These are phyloP conservation scores for Tenthredo notha DNA, from an alignment of 2,888 invertebrate genomes.

Conservation along the genomic window DNA sequence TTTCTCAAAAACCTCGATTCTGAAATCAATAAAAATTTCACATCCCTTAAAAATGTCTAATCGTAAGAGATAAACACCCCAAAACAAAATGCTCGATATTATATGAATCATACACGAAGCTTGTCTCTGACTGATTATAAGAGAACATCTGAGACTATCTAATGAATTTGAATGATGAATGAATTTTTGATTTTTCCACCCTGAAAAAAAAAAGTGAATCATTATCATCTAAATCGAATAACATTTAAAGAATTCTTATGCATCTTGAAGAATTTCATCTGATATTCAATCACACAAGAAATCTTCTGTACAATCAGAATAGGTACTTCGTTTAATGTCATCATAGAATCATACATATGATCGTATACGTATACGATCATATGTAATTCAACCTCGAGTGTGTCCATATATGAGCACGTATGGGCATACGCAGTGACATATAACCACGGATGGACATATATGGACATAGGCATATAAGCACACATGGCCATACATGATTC, in stretches of 20 bases:
- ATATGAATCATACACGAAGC: not conserved
- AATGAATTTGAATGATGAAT: not conserved
- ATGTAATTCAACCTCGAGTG: slow-evolving; percentile 5
- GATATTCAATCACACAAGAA: not conserved
- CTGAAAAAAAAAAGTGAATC: no score
- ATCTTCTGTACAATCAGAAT: not conserved
- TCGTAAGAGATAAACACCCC: not conserved
- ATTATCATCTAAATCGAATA: not conserved
- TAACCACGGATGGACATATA: not conserved
- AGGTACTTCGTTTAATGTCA: not conserved
- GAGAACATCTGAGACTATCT: not conserved
- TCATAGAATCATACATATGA: not conserved
- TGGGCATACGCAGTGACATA: not conserved
- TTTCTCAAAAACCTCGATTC: not conserved
- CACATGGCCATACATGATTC: slow-evolving; percentile 8
- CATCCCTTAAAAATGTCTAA: not conserved
- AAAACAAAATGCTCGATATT: not conserved
- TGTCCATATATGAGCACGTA: slow-evolving; percentile 7
- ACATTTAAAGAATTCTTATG: not conserved
- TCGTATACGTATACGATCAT: not conserved
- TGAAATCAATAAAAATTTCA: not conserved
- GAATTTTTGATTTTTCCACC: not conserved
- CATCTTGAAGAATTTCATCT: not conserved
- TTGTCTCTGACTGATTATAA: not conserved
- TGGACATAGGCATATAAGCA: not conserved